Evolutionary conservation across 2,888 invertebrate genomes (phyloP), one percentile per base, ranked within the genome.

Genomic region (Acronicta leporina): DNA sequence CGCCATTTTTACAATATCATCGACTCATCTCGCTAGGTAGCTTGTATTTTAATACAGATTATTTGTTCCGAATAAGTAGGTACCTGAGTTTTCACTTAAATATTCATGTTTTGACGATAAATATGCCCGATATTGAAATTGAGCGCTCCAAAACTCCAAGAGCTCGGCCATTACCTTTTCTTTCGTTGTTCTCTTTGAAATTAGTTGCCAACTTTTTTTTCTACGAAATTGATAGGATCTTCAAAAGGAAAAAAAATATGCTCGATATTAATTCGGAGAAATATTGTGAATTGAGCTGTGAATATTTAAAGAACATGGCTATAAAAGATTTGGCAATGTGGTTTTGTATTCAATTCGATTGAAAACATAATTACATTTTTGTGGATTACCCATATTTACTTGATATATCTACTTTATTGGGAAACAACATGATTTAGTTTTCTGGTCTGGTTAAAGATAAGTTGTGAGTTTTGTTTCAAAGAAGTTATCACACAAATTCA

Each of bases 181-280:
- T 58, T 48, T 44, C 73, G 52, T 66, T 73, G 54, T 75, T 63
- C 75, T 52, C 72, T 75, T 73, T 75, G 52, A 73, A 73, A 73
- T 73, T 75, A 73, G 75, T 75, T 66, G 54, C 25, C 44, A 71
- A 71, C 72, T 75, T 73, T 68, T 68, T 68, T 70, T 63, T 51
- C 45, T 14, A 20, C 20, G 44, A 58, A 75, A 71, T 60, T 66
- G 73, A 73, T 73, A 71, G 63, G 51, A 70, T 74, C 66, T 65
- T 55, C 27, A 74, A 61, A 77, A 62, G 71, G 61, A 65, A 74
- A 56, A 58, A 61, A 59, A 15, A 40, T 42, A 53, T 58, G 1
- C 27, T 10, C 30, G 45, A 51, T 55, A 48, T 52, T 48, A 62
- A 69, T 59, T 58, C 58, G 30, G 16, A 14, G 14, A 61, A 61